These are phyloP conservation scores for Tachysurus vachellii DNA, from an alignment of 2,113 vertebrate genomes.

Conservation along the genomic window DNA sequence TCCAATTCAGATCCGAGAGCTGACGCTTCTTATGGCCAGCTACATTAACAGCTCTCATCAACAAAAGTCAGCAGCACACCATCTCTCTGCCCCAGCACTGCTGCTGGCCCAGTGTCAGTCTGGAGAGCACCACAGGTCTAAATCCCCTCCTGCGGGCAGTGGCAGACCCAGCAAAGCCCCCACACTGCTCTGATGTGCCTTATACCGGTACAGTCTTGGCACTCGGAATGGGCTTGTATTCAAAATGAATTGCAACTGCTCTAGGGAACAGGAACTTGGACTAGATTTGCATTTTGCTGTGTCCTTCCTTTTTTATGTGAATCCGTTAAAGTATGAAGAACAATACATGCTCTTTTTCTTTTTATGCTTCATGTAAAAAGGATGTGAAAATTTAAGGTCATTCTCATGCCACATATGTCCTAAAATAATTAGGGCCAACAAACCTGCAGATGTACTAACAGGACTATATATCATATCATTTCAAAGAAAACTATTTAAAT, in stretches of 20 bases:
- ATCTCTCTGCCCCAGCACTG: constrained; percentile 87
- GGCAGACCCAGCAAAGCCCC: constrained; percentile 87
- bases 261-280: neutral
- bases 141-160: constrained; percentile 72
- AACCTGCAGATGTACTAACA: neutral
- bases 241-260: neutral
- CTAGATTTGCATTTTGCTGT: constrained; percentile 17
- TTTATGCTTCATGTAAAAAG: neutral
- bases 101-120: constrained; percentile 73
- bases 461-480: neutral
- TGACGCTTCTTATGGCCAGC: constrained; percentile 89
- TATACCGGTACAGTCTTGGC: neutral
- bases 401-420: neutral
- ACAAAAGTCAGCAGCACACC: constrained; percentile 85
- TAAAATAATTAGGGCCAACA: neutral
- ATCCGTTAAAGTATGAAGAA: neutral
- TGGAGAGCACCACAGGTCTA: constrained; percentile 77
- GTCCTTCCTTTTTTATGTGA: neutral
- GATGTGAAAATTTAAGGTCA: neutral
- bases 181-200: constrained; percentile 82
- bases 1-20: constrained; percentile 85
- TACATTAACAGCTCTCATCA: constrained; percentile 92
- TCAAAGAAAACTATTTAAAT: neutral
- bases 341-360: neutral
- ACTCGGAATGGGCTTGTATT: neutral